Evolutionary conservation across 2,797 vertebrate species (phyloP).

Genomic region (Diglossa cyanea): DNA sequence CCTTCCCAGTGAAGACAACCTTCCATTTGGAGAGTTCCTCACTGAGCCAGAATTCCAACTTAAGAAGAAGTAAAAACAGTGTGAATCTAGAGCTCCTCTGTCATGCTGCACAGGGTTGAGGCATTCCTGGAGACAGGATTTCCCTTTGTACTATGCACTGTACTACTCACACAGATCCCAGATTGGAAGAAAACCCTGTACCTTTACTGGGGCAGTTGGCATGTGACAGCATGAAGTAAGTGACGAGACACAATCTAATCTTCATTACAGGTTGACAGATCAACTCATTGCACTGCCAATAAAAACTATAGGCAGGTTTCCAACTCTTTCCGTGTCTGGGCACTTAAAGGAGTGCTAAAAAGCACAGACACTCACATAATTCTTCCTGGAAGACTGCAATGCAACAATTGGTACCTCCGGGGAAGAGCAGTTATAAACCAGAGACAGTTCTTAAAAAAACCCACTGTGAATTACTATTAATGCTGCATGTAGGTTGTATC

Average conservation of each 20-base stretch:
- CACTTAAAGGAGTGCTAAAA: background rate
- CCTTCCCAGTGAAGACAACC: background rate
- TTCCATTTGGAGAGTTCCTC: background rate
- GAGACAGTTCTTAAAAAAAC: background rate
- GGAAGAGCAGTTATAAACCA: background rate
- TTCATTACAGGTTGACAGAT: background rate
- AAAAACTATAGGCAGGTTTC: background rate
- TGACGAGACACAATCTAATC: background rate
- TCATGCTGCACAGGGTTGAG: rapidly evolving
- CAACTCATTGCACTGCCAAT: background rate
- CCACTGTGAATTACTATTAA: background rate
- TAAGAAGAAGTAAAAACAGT: background rate
- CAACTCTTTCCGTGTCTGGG: background rate
- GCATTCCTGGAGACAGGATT: background rate
- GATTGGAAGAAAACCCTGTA: background rate
- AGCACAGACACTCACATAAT: background rate
- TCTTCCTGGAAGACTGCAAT: background rate
- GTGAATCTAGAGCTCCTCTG: background rate
- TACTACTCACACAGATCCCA: background rate
- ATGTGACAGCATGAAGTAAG: background rate
- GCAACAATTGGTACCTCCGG: background rate
- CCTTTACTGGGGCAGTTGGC: background rate
- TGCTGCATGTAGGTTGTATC: background rate
- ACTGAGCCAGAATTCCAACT: background rate
- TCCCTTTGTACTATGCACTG: background rate